These are phyloP conservation scores for Harpagoxenus sublaevis DNA, from an alignment of 2,888 invertebrate species.

Conservation along the genomic window DNA sequence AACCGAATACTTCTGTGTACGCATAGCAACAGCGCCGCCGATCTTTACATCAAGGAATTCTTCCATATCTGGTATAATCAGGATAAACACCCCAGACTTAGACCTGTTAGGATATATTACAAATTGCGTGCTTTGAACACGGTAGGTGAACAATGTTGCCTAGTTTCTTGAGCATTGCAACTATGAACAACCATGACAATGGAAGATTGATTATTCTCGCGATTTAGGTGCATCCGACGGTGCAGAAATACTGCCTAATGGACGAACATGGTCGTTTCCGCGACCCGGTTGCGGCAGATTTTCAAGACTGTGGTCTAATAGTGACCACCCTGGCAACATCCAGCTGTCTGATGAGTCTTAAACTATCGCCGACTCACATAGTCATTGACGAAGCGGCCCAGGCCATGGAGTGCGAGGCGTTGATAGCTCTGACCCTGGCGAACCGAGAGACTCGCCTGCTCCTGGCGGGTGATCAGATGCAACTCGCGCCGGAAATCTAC, in stretches of 20 bases:
- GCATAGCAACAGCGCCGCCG: conserved; percentile 95
- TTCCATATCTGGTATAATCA: conserved; percentile 92
- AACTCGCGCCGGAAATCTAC: conserved; percentile 93
- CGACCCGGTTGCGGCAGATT: conserved; percentile 91
- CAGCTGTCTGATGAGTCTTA: conserved; percentile 90
- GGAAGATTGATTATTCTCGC: conserved; percentile 14
- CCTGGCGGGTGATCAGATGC: conserved; percentile 95
- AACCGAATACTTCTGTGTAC: conserved; percentile 93
- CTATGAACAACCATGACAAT: background rate
- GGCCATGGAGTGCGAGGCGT: conserved; percentile 94
- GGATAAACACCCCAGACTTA: conserved; percentile 89
- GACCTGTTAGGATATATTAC: conserved; percentile 93
- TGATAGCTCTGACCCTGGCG: conserved; percentile 92
- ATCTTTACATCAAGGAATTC: conserved; percentile 94
- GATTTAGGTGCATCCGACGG: conserved; percentile 80
- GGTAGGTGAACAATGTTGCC: conserved; percentile 87
- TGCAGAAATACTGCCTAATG: conserved; percentile 90
- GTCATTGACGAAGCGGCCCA: conserved; percentile 95
- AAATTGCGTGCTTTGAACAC: conserved; percentile 93
- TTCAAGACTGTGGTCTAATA: conserved; percentile 90
- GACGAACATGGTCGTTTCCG: conserved; percentile 89
- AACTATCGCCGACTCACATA: conserved; percentile 92
- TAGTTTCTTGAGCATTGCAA: background rate
- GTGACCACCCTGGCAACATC: conserved; percentile 94
- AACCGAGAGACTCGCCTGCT: conserved; percentile 91